Base-by-base conservation (phyloP, 2,113 vertebrate species). In the Mesembrinibis cayennensis region DNA sequence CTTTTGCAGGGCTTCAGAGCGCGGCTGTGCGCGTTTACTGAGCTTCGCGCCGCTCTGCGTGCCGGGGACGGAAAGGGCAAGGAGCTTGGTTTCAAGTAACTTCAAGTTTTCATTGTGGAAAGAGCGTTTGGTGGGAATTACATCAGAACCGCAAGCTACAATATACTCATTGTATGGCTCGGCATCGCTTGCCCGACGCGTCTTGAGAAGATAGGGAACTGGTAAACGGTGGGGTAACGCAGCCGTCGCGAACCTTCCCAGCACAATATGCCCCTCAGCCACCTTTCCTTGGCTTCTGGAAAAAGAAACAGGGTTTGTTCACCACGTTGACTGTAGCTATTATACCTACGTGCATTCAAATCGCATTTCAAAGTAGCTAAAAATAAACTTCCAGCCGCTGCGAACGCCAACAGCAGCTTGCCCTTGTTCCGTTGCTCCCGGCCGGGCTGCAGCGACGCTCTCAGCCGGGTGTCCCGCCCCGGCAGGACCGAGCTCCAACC, bases 71-170 rank as follows among this genome's bases (percentile, higher is more conserved):
- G 82, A 61, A 77, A 94, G 94, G 89, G 58, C 50, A 9, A 22
- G 34, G 55, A 21, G 36, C 18, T 22, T 42, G 90, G 89, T 29
- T 47, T 73, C 56, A 26, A 58, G 52, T 10, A 27, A 76, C 49
- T 94, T 53, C 19, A n/a, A 63, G 63, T 85, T 96, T 92, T 90
- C 89, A 52, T 71, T 70, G 95, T 82, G 82, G 70, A 85, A 81
- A 73, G 85, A 63, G 82, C 0, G 22, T 94, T 96, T 72, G 89
- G 82, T 74, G 87, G 82, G 90, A 93, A 95, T 94, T 13, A 96
- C 87, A 91, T 95, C 96, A 96, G 87, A 90, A 78, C 78, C 76
- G 3, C 90, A 42, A 45, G 74, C 38, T 26, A 93, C 94, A 96
- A 85, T 89, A 23, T 10, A 1, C 27, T 38, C 89, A 73, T 95